Conservation (phyloP, 2,113 vertebrate genomes). For the Spheniscus mendiculus region DNA sequence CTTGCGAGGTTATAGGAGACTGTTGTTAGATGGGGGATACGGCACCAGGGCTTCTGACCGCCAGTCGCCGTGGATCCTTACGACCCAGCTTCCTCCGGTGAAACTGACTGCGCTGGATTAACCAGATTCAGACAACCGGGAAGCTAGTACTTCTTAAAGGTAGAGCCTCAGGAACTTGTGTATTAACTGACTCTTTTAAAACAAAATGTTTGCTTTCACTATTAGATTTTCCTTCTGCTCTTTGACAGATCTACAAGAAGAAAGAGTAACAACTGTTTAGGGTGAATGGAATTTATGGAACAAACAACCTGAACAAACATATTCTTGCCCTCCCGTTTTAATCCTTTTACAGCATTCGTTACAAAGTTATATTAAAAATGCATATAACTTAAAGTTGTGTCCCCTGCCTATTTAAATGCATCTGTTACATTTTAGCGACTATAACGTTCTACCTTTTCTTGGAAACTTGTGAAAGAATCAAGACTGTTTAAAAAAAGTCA, state of each 20-base stretch:
- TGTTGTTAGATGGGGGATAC: too few species aligned
- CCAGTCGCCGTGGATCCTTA: accelerated
- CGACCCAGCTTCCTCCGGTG: not conserved
- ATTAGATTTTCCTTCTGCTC: not conserved
- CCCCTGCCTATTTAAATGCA: not conserved
- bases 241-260: not conserved
- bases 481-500: not conserved
- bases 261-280: not conserved
- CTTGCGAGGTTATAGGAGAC: too few species aligned
- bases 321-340: not conserved
- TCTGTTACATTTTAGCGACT: not conserved
- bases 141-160: not conserved
- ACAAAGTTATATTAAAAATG: not conserved
- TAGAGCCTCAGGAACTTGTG: not conserved
- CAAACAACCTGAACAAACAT: not conserved
- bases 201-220: not conserved
- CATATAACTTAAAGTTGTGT: not conserved
- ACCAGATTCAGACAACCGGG: not conserved
- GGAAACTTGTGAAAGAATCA: not conserved
- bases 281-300: not conserved
- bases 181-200: not conserved
- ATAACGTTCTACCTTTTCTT: not conserved
- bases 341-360: not conserved
- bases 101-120: not conserved
- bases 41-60: not conserved